phyloP scores from a whole-genome alignment of 2,113 vertebrate species.

The Noturus placidus region DNA sequence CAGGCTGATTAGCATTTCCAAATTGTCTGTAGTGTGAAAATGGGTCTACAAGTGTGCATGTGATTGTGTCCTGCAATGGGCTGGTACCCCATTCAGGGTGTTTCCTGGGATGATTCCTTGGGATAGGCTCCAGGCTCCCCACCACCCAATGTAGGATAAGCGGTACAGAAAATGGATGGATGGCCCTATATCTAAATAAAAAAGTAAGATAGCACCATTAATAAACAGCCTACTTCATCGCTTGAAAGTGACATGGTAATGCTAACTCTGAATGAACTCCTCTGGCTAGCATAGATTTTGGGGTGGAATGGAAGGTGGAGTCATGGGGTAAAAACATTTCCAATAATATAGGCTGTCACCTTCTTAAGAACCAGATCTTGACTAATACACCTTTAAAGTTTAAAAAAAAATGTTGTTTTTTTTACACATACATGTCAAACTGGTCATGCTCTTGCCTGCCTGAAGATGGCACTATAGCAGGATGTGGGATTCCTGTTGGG shows the following conservation, averaged over 20 bases:
- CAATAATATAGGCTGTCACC: neutral
- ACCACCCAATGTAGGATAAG: no score
- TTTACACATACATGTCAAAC: conserved; percentile 83
- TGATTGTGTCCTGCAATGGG: no score
- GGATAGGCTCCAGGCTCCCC: no score
- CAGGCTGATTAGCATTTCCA: no score
- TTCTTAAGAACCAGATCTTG: neutral
- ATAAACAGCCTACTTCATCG: neutral
- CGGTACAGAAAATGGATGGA: no score
- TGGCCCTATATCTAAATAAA: neutral
- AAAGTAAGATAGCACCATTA: neutral
- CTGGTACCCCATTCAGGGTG: no score
- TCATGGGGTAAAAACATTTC: neutral
- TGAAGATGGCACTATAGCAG: conserved; percentile 89
- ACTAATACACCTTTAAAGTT: neutral
- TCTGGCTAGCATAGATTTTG: neutral
- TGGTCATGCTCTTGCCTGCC: conserved; percentile 93
- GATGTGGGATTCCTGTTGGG: conserved; percentile 92
- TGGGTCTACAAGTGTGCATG: no score
- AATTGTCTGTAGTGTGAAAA: no score
- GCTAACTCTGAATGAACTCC: neutral
- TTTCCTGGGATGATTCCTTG: no score
- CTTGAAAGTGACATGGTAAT: neutral
- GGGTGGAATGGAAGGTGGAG: neutral
- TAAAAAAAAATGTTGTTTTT: no score